Conservation (phyloP, 2,797 vertebrate genomes). For the Sebastes vulpes region DNA sequence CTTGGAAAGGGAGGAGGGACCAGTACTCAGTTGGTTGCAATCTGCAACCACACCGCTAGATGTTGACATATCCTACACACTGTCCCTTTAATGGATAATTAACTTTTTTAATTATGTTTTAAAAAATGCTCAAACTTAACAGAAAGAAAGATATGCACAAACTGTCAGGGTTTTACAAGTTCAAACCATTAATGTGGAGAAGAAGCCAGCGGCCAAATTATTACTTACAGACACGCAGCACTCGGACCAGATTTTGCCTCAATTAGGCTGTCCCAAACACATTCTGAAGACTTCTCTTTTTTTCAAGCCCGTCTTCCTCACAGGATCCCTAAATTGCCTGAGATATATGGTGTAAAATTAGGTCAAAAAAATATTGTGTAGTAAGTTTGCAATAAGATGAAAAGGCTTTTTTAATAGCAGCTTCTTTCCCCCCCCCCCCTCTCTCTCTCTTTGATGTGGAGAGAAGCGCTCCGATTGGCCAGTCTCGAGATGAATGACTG, state of each 20-base stretch:
- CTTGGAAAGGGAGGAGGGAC: too few relatives aligned
- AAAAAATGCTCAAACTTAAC: neutral
- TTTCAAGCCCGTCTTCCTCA: conserved; percentile 6
- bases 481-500: conserved; percentile 57
- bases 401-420: conserved; percentile 50
- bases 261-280: conserved; percentile 49
- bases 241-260: conserved; percentile 23
- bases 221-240: conserved; percentile 22
- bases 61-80: too few relatives aligned
- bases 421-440: neutral
- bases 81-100: neutral
- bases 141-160: neutral
- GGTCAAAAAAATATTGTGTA: conserved; percentile 67
- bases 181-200: conserved; percentile 21
- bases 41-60: too few relatives aligned
- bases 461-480: conserved; percentile 40
- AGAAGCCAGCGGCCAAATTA: conserved; percentile 23
- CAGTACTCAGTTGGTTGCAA: too few relatives aligned
- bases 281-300: neutral
- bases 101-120: neutral
- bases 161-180: conserved; percentile 12
- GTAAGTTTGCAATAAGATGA: conserved; percentile 65
- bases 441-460: conserved; percentile 62
- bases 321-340: conserved; percentile 32
- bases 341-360: conserved; percentile 55